Base-by-base conservation (phyloP, 2,113 vertebrate species). In the Paramormyrops kingsleyae region DNA sequence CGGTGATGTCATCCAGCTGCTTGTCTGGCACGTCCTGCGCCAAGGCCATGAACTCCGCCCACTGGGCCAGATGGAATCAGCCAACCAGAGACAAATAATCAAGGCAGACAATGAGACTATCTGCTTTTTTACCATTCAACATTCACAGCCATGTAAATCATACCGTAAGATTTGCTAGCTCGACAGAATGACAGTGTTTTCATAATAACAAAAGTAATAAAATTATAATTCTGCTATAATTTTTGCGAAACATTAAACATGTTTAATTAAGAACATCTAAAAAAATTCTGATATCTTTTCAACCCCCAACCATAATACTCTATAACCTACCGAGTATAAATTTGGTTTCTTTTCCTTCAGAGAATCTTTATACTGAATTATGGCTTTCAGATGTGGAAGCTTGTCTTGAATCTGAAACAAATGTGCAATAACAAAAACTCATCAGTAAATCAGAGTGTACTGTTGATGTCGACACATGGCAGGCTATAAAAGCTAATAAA, bases 31-130 rank as follows among this genome's bases (percentile, higher is more conserved):
- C 91, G 0, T 94, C 89, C 0, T 90, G 92, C 1, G 97, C 97
- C 0, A 99, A 92, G n/a, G 95, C 93, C 96, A 99, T 95, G 91
- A 99, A 99, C 52, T 98, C 96, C 0, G 90, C 93, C 99, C 98
- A 99, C 99, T 99, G 92, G 0, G 15, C 24, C 47, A 87, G 24
- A 53, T 31, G 49, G 17, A 13, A 56, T 56, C n/a, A 39, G 50
- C 31, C n/a, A 52, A 39, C 7, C 83, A 52, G 47, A 88, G 35
- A 44, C 50, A 44, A 47, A 53, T 13, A 21, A 42, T 80, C 35
- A 80, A 35, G 74, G 74, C 5, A 8, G 31, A 19, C 74, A 42
- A 80, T 80, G 35, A 42, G 15, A 39, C 31, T 5, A 1, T 74
- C 21, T 31, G 70, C 70, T 39, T 77, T 13, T 80, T 80, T 0